Evolutionary conservation across 2,888 invertebrate genomes (phyloP).

Genomic region (Ornithoptera alexandrae): DNA sequence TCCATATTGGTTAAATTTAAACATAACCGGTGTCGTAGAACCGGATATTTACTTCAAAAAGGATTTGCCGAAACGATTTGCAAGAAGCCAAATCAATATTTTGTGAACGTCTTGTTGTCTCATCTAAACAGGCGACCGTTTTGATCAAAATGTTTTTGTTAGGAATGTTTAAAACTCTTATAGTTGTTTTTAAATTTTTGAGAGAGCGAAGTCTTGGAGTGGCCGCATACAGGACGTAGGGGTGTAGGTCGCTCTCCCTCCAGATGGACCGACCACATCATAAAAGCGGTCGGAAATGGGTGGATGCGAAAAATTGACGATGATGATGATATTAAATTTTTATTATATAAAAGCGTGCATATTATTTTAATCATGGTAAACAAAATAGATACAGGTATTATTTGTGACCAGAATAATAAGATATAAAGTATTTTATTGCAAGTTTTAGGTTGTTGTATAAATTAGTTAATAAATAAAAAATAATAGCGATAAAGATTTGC

Average conservation of each 20-base stretch:
- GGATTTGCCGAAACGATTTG: constrained; percentile 28
- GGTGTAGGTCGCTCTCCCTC: too few relatives aligned
- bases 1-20: constrained; percentile 20
- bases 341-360: too few relatives aligned
- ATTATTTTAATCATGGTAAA: too few relatives aligned
- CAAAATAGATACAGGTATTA: too few relatives aligned
- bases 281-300: too few relatives aligned
- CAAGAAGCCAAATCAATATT: constrained; percentile 23
- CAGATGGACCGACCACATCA: too few relatives aligned
- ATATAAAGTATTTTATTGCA: too few relatives aligned
- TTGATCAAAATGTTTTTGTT: constrained; percentile 4
- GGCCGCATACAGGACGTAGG: too few relatives aligned
- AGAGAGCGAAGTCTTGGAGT: too few relatives aligned
- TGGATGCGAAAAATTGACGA: too few relatives aligned
- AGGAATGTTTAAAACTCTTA: neutral
- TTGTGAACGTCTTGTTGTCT: constrained; percentile 16
- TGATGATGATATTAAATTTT: too few relatives aligned
- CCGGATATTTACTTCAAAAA: constrained; percentile 31
- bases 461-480: neutral
- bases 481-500: neutral
- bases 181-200: neutral
- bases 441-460: neutral
- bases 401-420: too few relatives aligned
- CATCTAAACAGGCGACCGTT: neutral
- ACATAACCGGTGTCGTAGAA: constrained; percentile 23